phyloP scores from a whole-genome alignment of 2,797 vertebrate species.

The Spheniscus humboldti region DNA sequence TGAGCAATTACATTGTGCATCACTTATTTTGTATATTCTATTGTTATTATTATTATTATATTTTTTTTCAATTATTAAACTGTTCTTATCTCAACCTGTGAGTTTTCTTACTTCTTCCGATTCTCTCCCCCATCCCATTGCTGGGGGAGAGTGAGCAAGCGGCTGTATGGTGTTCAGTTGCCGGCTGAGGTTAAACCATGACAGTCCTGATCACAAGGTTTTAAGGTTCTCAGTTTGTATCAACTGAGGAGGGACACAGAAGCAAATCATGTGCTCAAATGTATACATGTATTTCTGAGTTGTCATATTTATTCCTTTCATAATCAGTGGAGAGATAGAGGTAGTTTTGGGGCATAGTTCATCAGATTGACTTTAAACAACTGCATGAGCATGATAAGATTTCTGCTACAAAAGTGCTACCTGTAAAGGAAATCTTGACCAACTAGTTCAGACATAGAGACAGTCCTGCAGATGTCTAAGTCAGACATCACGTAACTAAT shows the following conservation, averaged over 20 bases:
- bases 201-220: not conserved
- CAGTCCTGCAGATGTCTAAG: not conserved
- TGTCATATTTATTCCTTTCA: not conserved
- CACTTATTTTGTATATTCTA: too few species aligned
- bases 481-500: not conserved
- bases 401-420: not conserved
- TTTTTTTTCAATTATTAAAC: too few species aligned
- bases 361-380: not conserved
- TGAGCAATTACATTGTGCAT: too few species aligned
- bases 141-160: too few species aligned
- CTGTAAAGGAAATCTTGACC: not conserved
- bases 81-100: too few species aligned
- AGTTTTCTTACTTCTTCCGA: too few species aligned
- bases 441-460: not conserved
- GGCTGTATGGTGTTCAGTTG: too few species aligned
- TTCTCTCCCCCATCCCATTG: too few species aligned
- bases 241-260: not conserved
- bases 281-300: not conserved
- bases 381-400: not conserved
- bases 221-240: not conserved
- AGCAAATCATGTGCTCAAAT: not conserved
- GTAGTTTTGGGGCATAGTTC: not conserved
- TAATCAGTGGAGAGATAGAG: not conserved
- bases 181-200: too few species aligned
- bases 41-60: too few species aligned